These are phyloP conservation scores for Caenorhabditis tropicalis DNA, from an alignment of 1,140 invertebrate species.

Conservation along the genomic window DNA sequence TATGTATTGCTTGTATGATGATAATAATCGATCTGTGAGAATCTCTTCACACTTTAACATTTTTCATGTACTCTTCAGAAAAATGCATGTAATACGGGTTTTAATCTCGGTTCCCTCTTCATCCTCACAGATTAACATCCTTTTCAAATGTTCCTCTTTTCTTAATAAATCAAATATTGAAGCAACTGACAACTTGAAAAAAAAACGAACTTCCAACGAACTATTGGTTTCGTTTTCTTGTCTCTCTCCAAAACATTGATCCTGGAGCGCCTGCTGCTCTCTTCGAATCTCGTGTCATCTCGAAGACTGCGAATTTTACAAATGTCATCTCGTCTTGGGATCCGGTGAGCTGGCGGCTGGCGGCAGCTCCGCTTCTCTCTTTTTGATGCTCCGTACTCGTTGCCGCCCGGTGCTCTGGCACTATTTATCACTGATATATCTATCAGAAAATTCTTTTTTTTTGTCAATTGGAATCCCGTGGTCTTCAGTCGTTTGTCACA, in stretches of 20 bases:
- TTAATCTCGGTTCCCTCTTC: background rate
- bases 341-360: background rate
- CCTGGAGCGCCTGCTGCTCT: slow-evolving; percentile 1
- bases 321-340: slow-evolving; percentile 24
- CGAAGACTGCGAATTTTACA: slow-evolving; percentile 4
- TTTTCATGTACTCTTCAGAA: background rate
- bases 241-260: slow-evolving; percentile 1
- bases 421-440: slow-evolving; percentile 7
- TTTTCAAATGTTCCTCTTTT: background rate
- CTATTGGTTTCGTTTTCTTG: background rate
- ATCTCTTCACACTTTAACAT: background rate
- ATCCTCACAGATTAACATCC: background rate
- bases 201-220: background rate
- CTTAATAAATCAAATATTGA: background rate
- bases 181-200: background rate
- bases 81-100: background rate
- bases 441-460: too few species aligned
- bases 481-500: background rate
- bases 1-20: slow-evolving; percentile 42
- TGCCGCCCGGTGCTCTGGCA: slow-evolving; percentile 12
- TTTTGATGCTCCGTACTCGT: background rate
- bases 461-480: slow-evolving; percentile 15
- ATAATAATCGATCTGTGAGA: background rate
- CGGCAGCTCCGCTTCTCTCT: slow-evolving; percentile 7
- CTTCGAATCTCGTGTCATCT: slow-evolving; percentile 12